Conservation (phyloP, 2,888 invertebrate genomes). For the Priocnemis perturbator region DNA sequence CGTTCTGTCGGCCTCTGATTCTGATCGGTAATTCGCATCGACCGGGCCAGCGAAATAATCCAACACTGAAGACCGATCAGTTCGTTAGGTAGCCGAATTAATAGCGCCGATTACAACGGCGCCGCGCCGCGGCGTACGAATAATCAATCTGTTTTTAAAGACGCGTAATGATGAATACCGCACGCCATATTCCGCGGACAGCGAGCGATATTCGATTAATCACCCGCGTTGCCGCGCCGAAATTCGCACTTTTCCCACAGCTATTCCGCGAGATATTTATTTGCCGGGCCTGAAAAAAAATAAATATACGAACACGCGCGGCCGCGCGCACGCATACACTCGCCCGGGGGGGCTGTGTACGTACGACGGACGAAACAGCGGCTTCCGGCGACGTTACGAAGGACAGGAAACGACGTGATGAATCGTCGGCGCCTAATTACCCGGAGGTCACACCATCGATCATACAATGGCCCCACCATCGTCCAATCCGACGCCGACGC, state of each 20-base stretch:
- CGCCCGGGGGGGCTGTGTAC: not conserved
- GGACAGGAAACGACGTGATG: conserved; percentile 41
- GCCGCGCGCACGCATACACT: not conserved
- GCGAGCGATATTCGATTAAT: conserved; percentile 8
- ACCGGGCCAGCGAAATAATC: too few species aligned
- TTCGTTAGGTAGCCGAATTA: too few species aligned
- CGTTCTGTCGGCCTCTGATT: too few species aligned
- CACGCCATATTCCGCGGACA: not conserved
- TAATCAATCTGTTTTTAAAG: conserved; percentile 1
- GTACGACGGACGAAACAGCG: not conserved
- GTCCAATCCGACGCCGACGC: conserved; percentile 10
- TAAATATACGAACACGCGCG: not conserved
- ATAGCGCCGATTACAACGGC: too few species aligned
- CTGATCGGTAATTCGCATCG: too few species aligned
- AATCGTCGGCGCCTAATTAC: conserved; percentile 46
- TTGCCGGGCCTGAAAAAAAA: not conserved
- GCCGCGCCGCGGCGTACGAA: too few species aligned
- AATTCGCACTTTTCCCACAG: too few species aligned
- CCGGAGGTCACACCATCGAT: conserved; percentile 35
- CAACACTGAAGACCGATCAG: too few species aligned
- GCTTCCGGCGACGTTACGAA: conserved; percentile 18
- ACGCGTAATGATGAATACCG: conserved; percentile 4
- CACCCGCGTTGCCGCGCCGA: not conserved
- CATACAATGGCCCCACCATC: conserved; percentile 22
- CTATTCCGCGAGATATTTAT: too few species aligned